These are phyloP conservation scores for Acheta domesticus DNA, from an alignment of 2,888 invertebrate genomes.

Conservation along the genomic window DNA sequence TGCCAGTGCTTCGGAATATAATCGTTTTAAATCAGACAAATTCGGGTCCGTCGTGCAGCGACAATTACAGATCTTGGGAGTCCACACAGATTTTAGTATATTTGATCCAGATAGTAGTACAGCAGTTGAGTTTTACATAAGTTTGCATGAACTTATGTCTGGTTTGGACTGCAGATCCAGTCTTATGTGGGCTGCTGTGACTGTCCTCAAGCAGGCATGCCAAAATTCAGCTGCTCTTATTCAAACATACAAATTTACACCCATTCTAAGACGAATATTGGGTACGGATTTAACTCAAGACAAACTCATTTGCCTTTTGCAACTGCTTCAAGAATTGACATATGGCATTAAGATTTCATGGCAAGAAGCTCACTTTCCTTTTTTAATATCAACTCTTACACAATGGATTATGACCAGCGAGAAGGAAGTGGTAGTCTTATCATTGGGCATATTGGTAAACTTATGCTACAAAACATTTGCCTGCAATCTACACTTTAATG, in stretches of 20 bases:
- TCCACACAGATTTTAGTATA: constrained; percentile 60
- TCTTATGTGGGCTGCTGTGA: constrained; percentile 62
- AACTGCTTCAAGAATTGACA: constrained; percentile 69
- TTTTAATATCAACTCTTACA: constrained; percentile 64
- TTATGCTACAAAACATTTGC: constrained; percentile 74
- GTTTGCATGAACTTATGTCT: constrained; percentile 62
- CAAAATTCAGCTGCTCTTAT: constrained; percentile 61
- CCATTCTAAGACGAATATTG: constrained; percentile 59
- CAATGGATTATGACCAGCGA: constrained; percentile 60
- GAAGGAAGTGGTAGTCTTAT: constrained; percentile 51
- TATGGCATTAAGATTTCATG: constrained; percentile 75
- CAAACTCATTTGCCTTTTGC: constrained; percentile 60
- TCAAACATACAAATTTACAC: constrained; percentile 68
- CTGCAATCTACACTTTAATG: constrained; percentile 69
- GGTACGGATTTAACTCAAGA: constrained; percentile 60
- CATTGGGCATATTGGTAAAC: constrained; percentile 71
- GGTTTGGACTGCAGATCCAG: constrained; percentile 53
- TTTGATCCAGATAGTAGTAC: constrained; percentile 64
- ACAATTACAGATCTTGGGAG: constrained; percentile 58
- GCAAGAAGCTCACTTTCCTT: constrained; percentile 72
- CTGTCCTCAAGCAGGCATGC: constrained; percentile 61
- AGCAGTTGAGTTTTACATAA: constrained; percentile 64
- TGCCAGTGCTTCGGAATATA: constrained; percentile 53
- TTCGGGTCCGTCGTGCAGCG: constrained; percentile 54
- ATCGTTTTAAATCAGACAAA: constrained; percentile 54